Evolutionary conservation across 2,797 vertebrate genomes (phyloP), one percentile per base, ranked within the genome.

Genomic region (Etheostoma nigrum): DNA sequence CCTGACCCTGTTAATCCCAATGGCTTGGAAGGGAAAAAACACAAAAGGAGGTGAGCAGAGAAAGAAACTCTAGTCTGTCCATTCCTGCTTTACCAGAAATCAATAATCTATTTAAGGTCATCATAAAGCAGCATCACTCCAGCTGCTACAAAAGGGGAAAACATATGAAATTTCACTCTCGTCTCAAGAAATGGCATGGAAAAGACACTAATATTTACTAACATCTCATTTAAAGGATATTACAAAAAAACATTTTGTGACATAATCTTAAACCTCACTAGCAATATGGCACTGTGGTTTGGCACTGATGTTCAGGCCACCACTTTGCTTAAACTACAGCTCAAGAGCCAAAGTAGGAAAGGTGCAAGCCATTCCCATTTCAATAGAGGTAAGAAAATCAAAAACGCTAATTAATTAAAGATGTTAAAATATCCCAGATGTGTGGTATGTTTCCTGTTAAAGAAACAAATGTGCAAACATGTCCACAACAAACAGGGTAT

Each of bases 51-150:
- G 64, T 63, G 68, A 57, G 74, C 40, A 67, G 65, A 4, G 16
- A 42, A 42, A 1, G 5, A 84, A 69, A 61, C 27, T 15, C 55
- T 2, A 72, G 83, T 74, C 65, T 77, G 86, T 83, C 86, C 83
- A 79, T 61, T 89, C 67, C 76, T 79, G 78, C 85, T 86, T 72
- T 78, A 60, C 72, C 59, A 90, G 74, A 89, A 91, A 94, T 94
- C 93, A 94, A 94, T 93, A 93, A 88, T 85, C 82, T 87, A 88
- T 94, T 93, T 89, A 89, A 91, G 90, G 89, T 92, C 87, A 92
- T 77, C 84, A 83, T 82, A 91, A 89, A 83, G 72, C 85, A 79
- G 67, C 81, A 63, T 68, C 81, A 58, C 78, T 62, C 44, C 72
- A 76, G 80, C 81, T 79, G 76, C 78, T 30, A 11, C 52, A 13